phyloP scores from a whole-genome alignment of 2,797 vertebrate genomes.

The Pseudocheirus occidentalis region DNA sequence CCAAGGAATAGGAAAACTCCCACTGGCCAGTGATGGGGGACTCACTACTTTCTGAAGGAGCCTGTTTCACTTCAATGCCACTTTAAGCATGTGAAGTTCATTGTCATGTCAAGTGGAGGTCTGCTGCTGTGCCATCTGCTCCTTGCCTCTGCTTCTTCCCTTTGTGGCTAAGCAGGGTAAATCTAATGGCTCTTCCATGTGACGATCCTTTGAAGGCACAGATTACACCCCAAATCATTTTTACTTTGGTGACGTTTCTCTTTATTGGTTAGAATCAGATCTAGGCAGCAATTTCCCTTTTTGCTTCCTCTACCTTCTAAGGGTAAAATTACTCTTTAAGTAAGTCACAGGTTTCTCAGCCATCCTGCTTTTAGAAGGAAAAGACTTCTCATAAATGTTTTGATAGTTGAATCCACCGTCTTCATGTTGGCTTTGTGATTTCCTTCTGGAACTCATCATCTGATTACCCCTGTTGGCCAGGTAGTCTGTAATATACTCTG shows the following conservation, averaged over 20 bases:
- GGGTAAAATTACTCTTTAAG: not conserved
- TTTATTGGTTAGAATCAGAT: not conserved
- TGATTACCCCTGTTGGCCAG: not conserved
- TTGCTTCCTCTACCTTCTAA: not conserved
- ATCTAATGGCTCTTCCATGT: not conserved
- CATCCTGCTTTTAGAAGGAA: not conserved
- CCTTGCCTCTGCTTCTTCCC: not conserved
- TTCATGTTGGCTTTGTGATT: not conserved
- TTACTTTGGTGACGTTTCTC: not conserved
- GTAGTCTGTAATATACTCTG: not conserved
- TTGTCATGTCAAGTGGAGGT: not conserved
- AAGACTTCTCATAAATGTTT: not conserved
- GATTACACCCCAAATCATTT: not conserved
- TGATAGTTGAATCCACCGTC: not conserved
- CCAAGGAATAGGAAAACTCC: too few relatives aligned
- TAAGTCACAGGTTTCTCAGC: not conserved
- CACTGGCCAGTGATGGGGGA: not conserved
- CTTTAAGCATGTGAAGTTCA: not conserved
- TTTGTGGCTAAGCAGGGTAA: not conserved
- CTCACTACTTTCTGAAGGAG: not conserved
- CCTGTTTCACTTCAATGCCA: not conserved
- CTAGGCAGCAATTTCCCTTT: not conserved
- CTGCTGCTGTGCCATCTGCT: not conserved
- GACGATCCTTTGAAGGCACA: not conserved
- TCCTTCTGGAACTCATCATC: not conserved